Percentiles rank a stretch among this genome's conserved stretches.
phyloP scores from a whole-genome alignment of 2,113 vertebrate genomes.

The Pycnonotus jocosus region DNA sequence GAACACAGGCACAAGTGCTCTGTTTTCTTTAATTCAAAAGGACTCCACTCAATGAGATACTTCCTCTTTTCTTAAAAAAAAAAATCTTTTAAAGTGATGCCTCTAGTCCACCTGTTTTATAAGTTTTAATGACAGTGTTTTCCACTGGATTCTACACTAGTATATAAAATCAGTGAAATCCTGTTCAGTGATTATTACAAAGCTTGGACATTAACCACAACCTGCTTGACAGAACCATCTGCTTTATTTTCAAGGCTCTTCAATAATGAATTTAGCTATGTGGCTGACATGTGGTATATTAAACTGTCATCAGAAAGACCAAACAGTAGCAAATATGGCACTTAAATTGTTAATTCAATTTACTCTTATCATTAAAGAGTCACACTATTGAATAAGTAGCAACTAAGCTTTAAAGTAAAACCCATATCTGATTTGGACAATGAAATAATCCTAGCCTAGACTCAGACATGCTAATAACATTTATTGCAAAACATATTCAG shows the following conservation, averaged over 20 bases:
- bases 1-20: background rate
- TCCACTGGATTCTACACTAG: background rate
- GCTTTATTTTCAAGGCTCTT: background rate
- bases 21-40: background rate
- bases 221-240: background rate
- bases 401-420: background rate
- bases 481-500: background rate
- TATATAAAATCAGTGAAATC: background rate
- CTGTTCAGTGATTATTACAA: background rate
- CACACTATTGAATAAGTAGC: rapidly evolving
- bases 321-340: background rate
- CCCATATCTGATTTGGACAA: background rate
- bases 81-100: background rate
- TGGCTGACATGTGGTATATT: background rate
- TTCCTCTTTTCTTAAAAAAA: background rate
- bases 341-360: background rate
- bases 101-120: background rate
- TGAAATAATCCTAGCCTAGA: background rate
- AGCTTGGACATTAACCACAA: background rate
- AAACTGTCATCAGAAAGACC: background rate
- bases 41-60: background rate
- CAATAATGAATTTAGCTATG: background rate
- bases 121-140: background rate
- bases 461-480: background rate
- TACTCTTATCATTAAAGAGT: background rate